A percentile compares a stretch with the other conserved stretches of the same genome.
phyloP scores from a whole-genome alignment of 1,140 invertebrate species.

The Eumeta japonica region DNA sequence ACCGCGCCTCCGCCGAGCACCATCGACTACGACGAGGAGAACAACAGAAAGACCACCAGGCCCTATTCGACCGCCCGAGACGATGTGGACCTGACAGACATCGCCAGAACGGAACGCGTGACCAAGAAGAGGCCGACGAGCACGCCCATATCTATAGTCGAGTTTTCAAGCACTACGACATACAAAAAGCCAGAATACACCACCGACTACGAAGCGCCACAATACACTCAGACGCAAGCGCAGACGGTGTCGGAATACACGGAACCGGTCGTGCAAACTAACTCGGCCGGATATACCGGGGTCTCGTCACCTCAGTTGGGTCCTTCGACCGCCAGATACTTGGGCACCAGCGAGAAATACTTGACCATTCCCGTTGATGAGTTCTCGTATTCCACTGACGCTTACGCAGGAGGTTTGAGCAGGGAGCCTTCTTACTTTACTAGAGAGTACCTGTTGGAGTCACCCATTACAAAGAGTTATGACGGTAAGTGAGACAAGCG shows the following conservation, averaged over 20 bases:
- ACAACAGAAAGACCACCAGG: conserved; percentile 19
- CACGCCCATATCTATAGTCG: no score
- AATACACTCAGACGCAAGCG: not conserved
- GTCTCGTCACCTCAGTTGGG: not conserved
- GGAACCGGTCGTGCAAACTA: not conserved
- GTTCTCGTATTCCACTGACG: conserved; percentile 27
- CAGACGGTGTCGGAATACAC: conserved; percentile 25
- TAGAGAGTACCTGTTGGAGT: conserved; percentile 49
- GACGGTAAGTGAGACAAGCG: conserved; percentile 47
- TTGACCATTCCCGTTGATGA: conserved; percentile 30
- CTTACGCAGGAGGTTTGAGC: conserved; percentile 19
- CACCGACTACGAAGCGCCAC: no score
- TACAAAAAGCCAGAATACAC: no score
- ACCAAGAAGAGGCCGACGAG: not conserved
- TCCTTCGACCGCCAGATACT: conserved; percentile 27
- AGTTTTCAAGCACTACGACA: no score
- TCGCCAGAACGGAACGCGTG: not conserved
- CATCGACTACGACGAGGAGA: conserved; percentile 33
- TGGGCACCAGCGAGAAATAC: conserved; percentile 23
- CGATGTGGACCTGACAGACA: not conserved
- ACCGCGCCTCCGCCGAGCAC: conserved; percentile 44
- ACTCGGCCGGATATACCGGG: not conserved
- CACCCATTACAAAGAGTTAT: conserved; percentile 43
- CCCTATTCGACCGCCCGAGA: conserved; percentile 8
- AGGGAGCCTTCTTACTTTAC: conserved; percentile 44